Base-by-base conservation (phyloP, 2,113 vertebrate genomes). In the Piaya cayana region DNA sequence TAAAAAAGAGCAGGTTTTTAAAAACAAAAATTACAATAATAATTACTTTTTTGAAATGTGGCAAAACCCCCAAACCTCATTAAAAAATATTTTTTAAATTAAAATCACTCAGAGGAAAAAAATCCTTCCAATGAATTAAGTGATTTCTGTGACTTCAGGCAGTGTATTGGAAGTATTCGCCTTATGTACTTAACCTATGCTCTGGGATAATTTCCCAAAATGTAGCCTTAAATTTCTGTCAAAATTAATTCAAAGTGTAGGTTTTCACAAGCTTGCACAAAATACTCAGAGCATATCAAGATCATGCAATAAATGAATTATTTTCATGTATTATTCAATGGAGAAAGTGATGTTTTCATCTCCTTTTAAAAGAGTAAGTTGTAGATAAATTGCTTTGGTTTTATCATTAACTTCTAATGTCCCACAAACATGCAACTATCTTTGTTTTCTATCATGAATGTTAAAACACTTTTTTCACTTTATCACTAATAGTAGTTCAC, bases 391-490 rank as follows among this genome's bases (percentile, higher is more conserved):
- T 36, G 26, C 60, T 95, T 86, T 81, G 88, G 87, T 47, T 95
- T 94, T 62, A 91, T 82, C 11, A 88, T 49, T 76, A 93, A 75
- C n/a, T 95, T 94, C 92, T 95, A 43, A 69, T 32, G 56, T 62
- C 82, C 90, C 85, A 96, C 39, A 94, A 91, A 74, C 92, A 96
- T 94, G 96, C 95, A 97, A 36, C 83, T 92, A 64, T 60, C 62
- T 79, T 94, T 58, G 34, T 62, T 90, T 83, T 95, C 82, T 86
- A 82, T 80, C 75, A 94, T 23, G 74, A 95, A 90, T 11, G 87
- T 92, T 96, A 97, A 97, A 96, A 91, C 94, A 96, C 95, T 93
- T 92, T 79, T 95, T 93, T 39, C 68, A 67, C 55, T 47, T 49
- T n/a, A 58, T 55, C 27, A 71, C 25, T 62, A 58, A 12, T 4